These are phyloP conservation scores for Chaenogobius annularis DNA, from an alignment of 2,113 vertebrate species.

Conservation along the genomic window DNA sequence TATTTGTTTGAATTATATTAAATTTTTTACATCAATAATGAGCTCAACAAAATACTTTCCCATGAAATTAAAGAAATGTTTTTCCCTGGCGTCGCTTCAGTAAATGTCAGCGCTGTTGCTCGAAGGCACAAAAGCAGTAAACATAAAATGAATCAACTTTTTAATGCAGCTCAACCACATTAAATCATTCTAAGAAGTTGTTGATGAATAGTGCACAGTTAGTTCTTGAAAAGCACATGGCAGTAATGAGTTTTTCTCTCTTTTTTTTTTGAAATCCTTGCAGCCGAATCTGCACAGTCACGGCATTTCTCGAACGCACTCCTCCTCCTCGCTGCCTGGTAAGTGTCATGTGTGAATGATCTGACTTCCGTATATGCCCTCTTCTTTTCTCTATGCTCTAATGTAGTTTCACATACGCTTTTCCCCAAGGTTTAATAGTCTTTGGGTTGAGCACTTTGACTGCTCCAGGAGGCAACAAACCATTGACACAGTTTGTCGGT, in stretches of 20 bases:
- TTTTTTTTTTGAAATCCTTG: not conserved
- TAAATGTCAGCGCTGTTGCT: not conserved
- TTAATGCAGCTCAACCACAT: not conserved
- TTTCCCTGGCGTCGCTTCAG: not conserved
- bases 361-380: not conserved
- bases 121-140: not conserved
- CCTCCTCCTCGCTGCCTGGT: conserved; percentile 84
- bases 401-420: not conserved
- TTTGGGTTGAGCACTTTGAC: not conserved
- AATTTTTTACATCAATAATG: not conserved
- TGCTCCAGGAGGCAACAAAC: not conserved
- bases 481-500: not conserved
- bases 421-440: not conserved
- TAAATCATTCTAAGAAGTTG: not conserved
- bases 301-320: conserved; percentile 75
- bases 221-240: not conserved
- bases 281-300: conserved; percentile 83
- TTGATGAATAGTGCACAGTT: not conserved
- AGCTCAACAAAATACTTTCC: not conserved
- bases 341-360: conserved; percentile 27
- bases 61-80: not conserved
- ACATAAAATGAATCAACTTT: conserved; percentile 1
- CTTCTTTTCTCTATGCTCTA: not conserved
- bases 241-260: conserved; percentile 9
- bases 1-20: not conserved